Evolutionary conservation across 2,797 vertebrate species (phyloP).

Genomic region (Ataeniobius toweri): DNA sequence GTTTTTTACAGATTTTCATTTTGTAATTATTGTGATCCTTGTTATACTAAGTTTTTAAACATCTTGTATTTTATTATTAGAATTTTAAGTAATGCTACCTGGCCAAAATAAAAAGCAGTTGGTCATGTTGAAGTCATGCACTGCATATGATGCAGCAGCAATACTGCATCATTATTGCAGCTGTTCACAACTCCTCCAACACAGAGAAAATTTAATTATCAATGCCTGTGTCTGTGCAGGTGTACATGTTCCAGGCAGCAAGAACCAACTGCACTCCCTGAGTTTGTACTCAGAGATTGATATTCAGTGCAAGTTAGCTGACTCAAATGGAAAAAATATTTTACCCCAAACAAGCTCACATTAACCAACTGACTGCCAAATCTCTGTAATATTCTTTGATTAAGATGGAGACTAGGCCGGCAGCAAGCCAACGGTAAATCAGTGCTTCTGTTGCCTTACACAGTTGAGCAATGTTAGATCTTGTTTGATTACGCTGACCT

Average conservation of each 20-base stretch:
- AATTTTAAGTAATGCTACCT: background rate
- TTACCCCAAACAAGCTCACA: conserved; percentile 34
- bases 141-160: background rate
- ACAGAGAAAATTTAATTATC: conserved; percentile 6
- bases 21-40: too few species aligned
- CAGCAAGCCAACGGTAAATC: conserved; percentile 31
- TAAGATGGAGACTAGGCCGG: conserved; percentile 10
- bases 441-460: conserved; percentile 41
- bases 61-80: too few species aligned
- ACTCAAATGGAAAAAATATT: conserved; percentile 18
- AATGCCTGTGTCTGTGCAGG: background rate
- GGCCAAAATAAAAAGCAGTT: background rate
- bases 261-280: conserved; percentile 7
- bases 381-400: conserved; percentile 42
- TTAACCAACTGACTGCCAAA: conserved; percentile 41
- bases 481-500: conserved; percentile 33
- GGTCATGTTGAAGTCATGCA: background rate
- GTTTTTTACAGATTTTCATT: too few species aligned
- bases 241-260: conserved; percentile 11
- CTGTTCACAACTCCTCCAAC: background rate
- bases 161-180: conserved; percentile 9
- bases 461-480: conserved; percentile 21
- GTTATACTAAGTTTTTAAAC: too few species aligned
- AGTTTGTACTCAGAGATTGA: conserved; percentile 3
- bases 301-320: background rate